These are phyloP conservation scores for Mesembrinibis cayennensis DNA, from an alignment of 2,113 vertebrate genomes.

Conservation along the genomic window DNA sequence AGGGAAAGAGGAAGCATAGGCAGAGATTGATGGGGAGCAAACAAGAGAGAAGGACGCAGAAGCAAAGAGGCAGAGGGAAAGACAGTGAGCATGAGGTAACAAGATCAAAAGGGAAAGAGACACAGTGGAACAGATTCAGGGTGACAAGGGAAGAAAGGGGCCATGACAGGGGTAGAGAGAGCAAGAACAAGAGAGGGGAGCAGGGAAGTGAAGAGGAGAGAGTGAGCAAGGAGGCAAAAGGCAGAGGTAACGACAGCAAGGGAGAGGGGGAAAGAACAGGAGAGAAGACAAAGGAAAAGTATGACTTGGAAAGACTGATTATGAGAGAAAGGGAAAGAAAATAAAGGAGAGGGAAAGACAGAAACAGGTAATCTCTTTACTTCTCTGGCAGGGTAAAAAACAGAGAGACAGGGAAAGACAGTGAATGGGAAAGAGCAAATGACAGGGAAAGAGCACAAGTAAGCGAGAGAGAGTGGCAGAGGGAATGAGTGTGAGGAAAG, in stretches of 20 bases:
- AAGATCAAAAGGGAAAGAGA: background rate
- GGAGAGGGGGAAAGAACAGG: background rate
- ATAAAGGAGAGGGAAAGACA: background rate
- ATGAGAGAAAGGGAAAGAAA: background rate
- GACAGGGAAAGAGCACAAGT: background rate
- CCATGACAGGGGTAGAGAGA: no score
- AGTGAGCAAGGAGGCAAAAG: background rate
- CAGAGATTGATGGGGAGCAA: background rate
- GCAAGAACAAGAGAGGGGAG: no score
- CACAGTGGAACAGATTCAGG: background rate
- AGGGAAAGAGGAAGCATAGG: background rate
- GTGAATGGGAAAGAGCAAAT: background rate
- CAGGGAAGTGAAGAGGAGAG: background rate
- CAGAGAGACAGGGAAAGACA: background rate
- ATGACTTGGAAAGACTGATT: background rate
- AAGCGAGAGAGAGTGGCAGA: background rate
- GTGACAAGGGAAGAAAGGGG: background rate
- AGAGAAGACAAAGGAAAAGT: background rate
- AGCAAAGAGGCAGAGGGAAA: background rate
- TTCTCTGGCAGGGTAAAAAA: background rate
- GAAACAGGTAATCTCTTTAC: no score
- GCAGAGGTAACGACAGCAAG: background rate
- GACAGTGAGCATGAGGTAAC: background rate
- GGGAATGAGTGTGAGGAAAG: background rate
- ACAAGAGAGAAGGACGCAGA: background rate